A percentile compares a stretch with the other conserved stretches of the same genome.
These are phyloP conservation scores for Paraescarpia echinospica DNA, from an alignment of 1,140 invertebrate genomes.

Conservation along the genomic window DNA sequence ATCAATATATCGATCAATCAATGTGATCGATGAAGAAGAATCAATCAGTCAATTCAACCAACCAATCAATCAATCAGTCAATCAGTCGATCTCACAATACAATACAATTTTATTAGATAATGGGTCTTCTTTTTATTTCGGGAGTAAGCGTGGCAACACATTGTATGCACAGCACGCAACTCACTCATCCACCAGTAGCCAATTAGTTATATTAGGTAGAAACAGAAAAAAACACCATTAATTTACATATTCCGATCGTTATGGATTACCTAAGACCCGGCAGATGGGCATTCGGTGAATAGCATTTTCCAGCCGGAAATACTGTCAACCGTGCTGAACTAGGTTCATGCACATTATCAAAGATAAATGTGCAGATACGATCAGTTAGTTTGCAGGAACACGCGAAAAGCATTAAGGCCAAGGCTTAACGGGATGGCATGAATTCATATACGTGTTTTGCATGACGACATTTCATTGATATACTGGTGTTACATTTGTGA, in stretches of 20 bases:
- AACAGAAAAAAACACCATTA: background rate
- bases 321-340: background rate
- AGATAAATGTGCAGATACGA: background rate
- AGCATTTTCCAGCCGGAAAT: background rate
- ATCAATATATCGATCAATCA: too few relatives aligned
- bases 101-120: background rate
- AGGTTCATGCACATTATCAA: background rate
- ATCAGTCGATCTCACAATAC: background rate
- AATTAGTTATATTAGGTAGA: background rate
- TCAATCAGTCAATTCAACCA: too few relatives aligned
- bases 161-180: background rate
- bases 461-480: too few relatives aligned
- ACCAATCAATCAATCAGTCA: too few relatives aligned
- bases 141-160: background rate
- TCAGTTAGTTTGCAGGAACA: background rate
- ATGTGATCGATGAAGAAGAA: too few relatives aligned
- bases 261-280: background rate
- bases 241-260: background rate
- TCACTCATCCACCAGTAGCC: background rate
- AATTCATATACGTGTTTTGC: background rate
- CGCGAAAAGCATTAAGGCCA: background rate
- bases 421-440: background rate
- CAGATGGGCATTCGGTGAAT: background rate
- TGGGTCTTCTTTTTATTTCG: background rate
- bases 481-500: too few relatives aligned